Evolutionary conservation across 2,888 invertebrate genomes (phyloP), one percentile per base, ranked within the genome.

Genomic region (Eurytoma adleriae): DNA sequence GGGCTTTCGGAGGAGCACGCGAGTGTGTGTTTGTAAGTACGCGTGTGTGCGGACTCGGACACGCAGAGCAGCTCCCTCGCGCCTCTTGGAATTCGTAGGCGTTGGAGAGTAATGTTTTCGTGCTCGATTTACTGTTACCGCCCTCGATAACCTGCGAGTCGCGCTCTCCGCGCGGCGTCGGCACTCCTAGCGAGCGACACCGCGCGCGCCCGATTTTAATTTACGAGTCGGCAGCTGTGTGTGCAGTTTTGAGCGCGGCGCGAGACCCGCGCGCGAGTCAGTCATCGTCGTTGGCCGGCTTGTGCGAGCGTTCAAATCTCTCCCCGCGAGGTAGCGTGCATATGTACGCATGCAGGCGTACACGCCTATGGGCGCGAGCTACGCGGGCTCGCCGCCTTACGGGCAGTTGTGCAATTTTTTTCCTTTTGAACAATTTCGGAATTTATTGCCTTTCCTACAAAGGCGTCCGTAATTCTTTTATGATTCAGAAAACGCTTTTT

Each of bases 121-220:
- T 83, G 81, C 83, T 83, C 85, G 83, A 86, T 88, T 87, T 87
- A 88, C 85, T 85, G 87, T 87, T 87, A 86, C 59, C 85, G 84
- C 83, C 85, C 75, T 75, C 80, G 83, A 84, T 84, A 84, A 54
- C 52, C 73, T 56, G 73, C 66, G 30, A 14, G 27, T n/a, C 14
- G 75, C 83, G 70, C 83, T 62, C 74, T 81, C 70, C 74, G 79
- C 82, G 74, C 69, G 78, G 79, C 75, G 81, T 80, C 71, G 82
- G 81, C 80, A 81, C 66, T 78, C 83, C 83, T 82, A 77, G 79
- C 59, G 24, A 13, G 59, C 61, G 57, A 50, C 50, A 50, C 54
- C 2, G 27, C 54, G 24, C 7, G 5, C 10, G 40, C 68, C 48
- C 52, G 62, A 52, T 72, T 72, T 72, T 72, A 85, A 87, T 87